Evolutionary conservation across 2,888 invertebrate species (phyloP).

Genomic region (Acronicta alni): DNA sequence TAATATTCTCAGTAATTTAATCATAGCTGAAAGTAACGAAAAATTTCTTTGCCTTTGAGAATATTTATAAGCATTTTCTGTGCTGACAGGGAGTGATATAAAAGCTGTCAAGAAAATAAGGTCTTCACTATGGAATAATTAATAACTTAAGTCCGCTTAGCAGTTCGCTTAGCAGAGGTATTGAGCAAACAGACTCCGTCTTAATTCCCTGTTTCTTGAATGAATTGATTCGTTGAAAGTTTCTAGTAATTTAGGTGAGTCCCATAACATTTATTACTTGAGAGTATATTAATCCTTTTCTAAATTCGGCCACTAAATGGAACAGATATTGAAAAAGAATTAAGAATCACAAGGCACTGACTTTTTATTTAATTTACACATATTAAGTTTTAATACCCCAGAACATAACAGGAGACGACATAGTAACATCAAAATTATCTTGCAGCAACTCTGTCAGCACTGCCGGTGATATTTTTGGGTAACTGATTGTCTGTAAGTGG

Average conservation of each 20-base stretch:
- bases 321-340: too few relatives aligned
- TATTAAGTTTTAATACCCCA: too few relatives aligned
- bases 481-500: too few relatives aligned
- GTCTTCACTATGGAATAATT: constrained; percentile 36
- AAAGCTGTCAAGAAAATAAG: constrained; percentile 40
- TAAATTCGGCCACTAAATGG: too few relatives aligned
- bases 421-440: too few relatives aligned
- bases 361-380: too few relatives aligned
- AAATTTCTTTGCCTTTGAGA: constrained; percentile 38
- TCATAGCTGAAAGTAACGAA: constrained; percentile 33
- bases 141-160: constrained; percentile 42
- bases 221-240: constrained; percentile 10
- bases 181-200: constrained; percentile 32
- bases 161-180: constrained; percentile 27
- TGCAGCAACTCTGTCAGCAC: too few relatives aligned
- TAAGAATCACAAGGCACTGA: too few relatives aligned
- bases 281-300: too few relatives aligned
- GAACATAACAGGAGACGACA: too few relatives aligned
- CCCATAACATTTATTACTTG: too few relatives aligned
- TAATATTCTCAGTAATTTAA: constrained; percentile 32
- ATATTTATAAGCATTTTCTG: constrained; percentile 39
- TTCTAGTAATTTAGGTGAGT: not conserved
- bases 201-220: constrained; percentile 13
- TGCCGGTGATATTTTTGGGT: too few relatives aligned
- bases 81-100: constrained; percentile 32